Evolutionary conservation across 2,888 invertebrate genomes (phyloP), one percentile per base, ranked within the genome.

Genomic region (Carabus problematicus): DNA sequence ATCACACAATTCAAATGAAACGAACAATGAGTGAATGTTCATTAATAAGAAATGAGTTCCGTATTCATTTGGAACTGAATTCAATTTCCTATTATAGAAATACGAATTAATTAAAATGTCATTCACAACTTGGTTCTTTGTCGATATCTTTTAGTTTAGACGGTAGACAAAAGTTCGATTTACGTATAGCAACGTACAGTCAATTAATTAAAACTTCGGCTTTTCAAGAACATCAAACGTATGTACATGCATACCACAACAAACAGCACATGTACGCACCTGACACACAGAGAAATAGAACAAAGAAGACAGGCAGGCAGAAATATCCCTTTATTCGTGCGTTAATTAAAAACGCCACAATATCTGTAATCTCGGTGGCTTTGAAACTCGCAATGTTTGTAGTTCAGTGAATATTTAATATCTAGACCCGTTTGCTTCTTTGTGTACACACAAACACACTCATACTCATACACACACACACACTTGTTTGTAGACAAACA

Each of bases 281-380:
- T 4, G 1, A 45, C 7, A 6, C 7, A 45, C 7, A 45, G 1
- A 29, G 2, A 29, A 29, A 2, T 6, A 29, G 29, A 29, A 29
- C 29, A 29, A 29, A 29, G 29, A 52, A 52, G 9, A 19, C 9
- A 52, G 16, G 11, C 11, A 8, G 8, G 19, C 52, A 52, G 9
- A 52, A 19, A 56, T 29, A 40, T 56, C 40, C 40, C 56, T 56
- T 9, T 56, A 18, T 19, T 1, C 56, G 18, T 8, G 19, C 54
- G 56, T 29, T 56, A 56, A 56, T 56, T 56, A 56, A 56, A 56
- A 56, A 56, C 56, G 56, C 29, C 56, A 56, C 56, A 56, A 39
- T 56, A 56, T 56, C 56, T 29, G 56, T 56, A 56, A 56, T 56
- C 56, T 56, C 56, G 40, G 56, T 39, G 19, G 56, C 56, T 56